Conservation (phyloP, 2,797 vertebrate genomes). For the Falco concolor region DNA sequence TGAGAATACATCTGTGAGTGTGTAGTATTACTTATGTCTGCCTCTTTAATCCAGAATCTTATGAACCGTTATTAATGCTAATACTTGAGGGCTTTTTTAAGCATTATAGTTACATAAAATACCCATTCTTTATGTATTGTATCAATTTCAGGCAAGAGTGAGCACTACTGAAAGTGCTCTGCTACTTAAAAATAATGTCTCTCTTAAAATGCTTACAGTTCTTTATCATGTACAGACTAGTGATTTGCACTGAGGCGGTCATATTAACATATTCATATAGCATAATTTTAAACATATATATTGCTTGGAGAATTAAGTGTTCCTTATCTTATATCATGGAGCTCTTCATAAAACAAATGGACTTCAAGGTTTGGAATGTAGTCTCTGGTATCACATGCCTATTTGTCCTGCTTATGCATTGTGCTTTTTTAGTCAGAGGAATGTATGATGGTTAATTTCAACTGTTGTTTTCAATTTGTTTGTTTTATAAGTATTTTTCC, state of each 20-base stretch:
- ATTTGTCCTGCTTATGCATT: neutral
- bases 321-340: neutral
- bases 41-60: neutral
- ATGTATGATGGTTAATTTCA: conserved; percentile 33
- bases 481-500: conserved; percentile 33
- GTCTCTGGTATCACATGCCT: neutral
- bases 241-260: neutral
- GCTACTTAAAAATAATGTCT: neutral
- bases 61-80: neutral
- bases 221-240: neutral
- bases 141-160: neutral
- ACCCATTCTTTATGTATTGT: neutral
- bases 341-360: conserved; percentile 13
- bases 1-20: neutral
- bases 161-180: neutral
- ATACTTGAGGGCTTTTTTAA: neutral
- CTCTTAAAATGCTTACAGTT: neutral
- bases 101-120: neutral
- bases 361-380: neutral
- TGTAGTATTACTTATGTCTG: neutral
- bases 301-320: neutral
- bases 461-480: conserved; percentile 59
- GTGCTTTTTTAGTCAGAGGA: conserved; percentile 5
- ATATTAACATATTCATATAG: neutral
- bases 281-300: neutral